These are phyloP conservation scores for Cyprinodon brontotheroides DNA, from an alignment of 2,113 vertebrate species.

Conservation along the genomic window DNA sequence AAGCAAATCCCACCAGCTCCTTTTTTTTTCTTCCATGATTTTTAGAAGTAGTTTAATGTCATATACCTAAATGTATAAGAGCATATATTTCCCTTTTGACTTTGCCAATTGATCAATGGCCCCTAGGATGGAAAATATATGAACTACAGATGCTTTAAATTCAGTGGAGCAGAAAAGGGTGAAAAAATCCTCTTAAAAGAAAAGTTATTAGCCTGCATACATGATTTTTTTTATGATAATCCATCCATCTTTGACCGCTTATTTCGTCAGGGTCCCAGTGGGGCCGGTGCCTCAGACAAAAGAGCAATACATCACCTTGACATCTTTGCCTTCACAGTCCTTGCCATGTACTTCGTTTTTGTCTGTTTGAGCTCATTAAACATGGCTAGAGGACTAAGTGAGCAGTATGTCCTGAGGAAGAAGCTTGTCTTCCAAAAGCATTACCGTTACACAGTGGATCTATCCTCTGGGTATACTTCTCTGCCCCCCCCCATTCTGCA, in stretches of 20 bases:
- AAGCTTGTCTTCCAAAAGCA: conserved; percentile 67
- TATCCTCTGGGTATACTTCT: conserved; percentile 54
- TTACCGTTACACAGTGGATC: conserved; percentile 62
- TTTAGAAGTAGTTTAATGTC: conserved; percentile 51
- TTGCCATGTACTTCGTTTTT: conserved; percentile 38
- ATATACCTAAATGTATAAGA: conserved; percentile 8
- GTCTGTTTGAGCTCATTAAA: conserved; percentile 69
- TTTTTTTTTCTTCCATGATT: conserved; percentile 35
- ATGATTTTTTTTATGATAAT: too few relatives aligned
- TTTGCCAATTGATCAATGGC: background rate
- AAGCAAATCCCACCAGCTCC: conserved; percentile 57
- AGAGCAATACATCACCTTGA: conserved; percentile 31
- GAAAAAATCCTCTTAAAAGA: conserved; percentile 39
- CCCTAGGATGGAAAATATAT: background rate
- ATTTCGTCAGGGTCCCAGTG: too few relatives aligned
- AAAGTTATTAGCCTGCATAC: too few relatives aligned
- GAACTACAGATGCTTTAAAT: background rate
- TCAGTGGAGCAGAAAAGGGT: conserved; percentile 22
- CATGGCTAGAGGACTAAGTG: conserved; percentile 54
- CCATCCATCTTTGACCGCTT: too few relatives aligned
- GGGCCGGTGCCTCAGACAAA: conserved; percentile 12
- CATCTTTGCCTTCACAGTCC: conserved; percentile 22
- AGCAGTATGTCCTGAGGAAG: conserved; percentile 59
- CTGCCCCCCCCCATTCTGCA: conserved; percentile 51
- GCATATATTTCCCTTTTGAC: background rate